Evolutionary conservation across 2,113 vertebrate species (phyloP), one percentile per base, ranked within the genome.

Genomic region (Calypte anna): DNA sequence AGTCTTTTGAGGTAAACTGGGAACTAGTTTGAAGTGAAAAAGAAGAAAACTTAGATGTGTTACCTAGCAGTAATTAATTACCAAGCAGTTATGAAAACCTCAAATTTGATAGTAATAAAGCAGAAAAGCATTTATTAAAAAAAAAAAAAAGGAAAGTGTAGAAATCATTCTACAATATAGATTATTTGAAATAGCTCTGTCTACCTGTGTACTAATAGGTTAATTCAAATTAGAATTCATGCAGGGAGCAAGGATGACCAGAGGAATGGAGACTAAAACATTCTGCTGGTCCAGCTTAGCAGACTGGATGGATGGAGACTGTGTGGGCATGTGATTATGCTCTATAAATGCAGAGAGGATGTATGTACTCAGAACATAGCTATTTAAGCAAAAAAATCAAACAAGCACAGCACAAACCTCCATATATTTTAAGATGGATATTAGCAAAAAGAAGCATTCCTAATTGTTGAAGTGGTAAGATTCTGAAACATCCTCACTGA

Each of bases 261-360:
- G 62, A 75, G 54, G 74, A 72, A 88, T 50, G 50, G 64, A 76
- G 68, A 57, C 64, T 74, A 61, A 77, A 91, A 78, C 16, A 53
- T 84, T 88, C 90, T 61, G 68, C 51, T 4, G 53, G 58, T 86
- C 67, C 28, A 87, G 40, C 16, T 81, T 75, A 94, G 69, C 78
- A 93, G 75, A 38, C 50, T 79, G 84, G 25, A 53, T 92, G 90
- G 31, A 50, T 61, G 66, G 58, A 90, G 87, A 54, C n/a, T 84
- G 68, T 33, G 43, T 88, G 48, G 69, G 11, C 64, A 57, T 81
- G 54, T 86, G 80, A 67, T 81, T 91, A 44, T 53, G 33, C 59
- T 88, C 72, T 94, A 62, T 88, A 94, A 93, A 88, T 81, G 76
- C 67, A 43, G 74, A 88, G 87, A 78, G 63, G 79, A 82, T 76